Base-by-base conservation (phyloP, 2,113 vertebrate genomes). In the Colossoma macropomum region DNA sequence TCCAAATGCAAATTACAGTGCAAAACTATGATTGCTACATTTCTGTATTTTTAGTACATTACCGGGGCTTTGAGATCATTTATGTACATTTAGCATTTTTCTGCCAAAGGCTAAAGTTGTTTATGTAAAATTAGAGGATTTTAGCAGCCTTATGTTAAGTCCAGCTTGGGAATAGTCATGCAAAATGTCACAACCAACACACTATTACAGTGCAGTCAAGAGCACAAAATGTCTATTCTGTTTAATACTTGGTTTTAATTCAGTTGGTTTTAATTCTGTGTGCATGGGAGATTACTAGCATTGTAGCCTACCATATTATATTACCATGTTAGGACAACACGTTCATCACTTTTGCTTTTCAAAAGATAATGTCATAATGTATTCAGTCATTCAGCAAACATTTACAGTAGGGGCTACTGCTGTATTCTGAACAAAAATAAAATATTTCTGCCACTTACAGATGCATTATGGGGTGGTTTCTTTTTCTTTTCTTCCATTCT, bases 21-120 rank as follows among this genome's bases (percentile, higher is more conserved):
- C 60, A 28, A 9, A 8, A 25, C 15, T 65, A 77, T 16, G 45
- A 16, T 30, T 15, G 10, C 38, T 78, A 25, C 27, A 65, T 30
- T 68, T 65, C 65, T 48, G 41, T 45, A 45, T 4, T 23, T 45
- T 50, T 17, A 45, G 13, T n/a, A 30, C 4, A 50, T 30, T 30
- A 79, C 21, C 63, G 69, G 63, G 63, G 77, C 45, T 32, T 79
- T 69, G 38, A 38, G 21, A 69, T 79, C 10, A 54, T 68, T 78
- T 54, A 17, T 11, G 50, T 50, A 9, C 28, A n/a, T 65, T 68
- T n/a, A 50, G 30, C 34, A 15, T 50, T n/a, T n/a, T n/a, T n/a
- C n/a, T n/a, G n/a, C n/a, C n/a, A n/a, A n/a, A n/a, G n/a, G n/a
- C 4, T 41, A 10, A 5, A 10, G 4, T 13, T 59, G 3, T 8